Evolutionary conservation across 1,140 invertebrate genomes (phyloP), one percentile per base, ranked within the genome.

Genomic region (Caenorhabditis elegans): DNA sequence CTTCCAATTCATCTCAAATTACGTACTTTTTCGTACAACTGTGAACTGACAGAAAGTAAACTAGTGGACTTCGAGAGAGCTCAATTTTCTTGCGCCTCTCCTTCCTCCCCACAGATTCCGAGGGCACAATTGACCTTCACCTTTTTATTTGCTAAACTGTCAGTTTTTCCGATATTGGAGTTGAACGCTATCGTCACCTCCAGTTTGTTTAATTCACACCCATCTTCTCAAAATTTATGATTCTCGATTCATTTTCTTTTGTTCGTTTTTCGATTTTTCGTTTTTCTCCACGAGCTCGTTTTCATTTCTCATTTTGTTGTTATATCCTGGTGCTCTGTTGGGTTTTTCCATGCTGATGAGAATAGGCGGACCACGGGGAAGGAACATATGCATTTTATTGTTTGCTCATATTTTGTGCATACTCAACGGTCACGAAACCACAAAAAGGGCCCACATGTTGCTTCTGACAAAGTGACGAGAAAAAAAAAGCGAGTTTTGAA

Each of bases 331-430:
- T 28, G 13, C 13, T 10, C 19, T n/a, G 13, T n/a, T 13, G 11
- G 49, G 49, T 60, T 60, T 31, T 60, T 31, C n/a, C 5, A 17
- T 10, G 11, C 49, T 39, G 60, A 70, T 70, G 60, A 70, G 55
- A 28, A 60, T 8, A 53, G 51, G 60, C 60, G 60, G 60, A 70
- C 60, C 60, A 70, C 34, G 31, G 28, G n/a, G n/a, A n/a, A n/a
- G n/a, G 34, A 70, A 70, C 60, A 70, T 70, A 70, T 70, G 60
- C 60, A 70, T 36, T 70, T 70, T 70, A 70, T 70, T 70, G 60
- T 70, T 70, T 70, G 60, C n/a, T 70, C 60, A 22, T 39, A 39
- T 17, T 70, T 70, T 34, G 43, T 70, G 31, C 60, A 43, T 43
- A 43, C 6, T 43, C 39, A 19, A 2, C 34, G 4, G 17, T 22